phyloP scores from a whole-genome alignment of 2,888 invertebrate species.

The Tinea semifulvella region DNA sequence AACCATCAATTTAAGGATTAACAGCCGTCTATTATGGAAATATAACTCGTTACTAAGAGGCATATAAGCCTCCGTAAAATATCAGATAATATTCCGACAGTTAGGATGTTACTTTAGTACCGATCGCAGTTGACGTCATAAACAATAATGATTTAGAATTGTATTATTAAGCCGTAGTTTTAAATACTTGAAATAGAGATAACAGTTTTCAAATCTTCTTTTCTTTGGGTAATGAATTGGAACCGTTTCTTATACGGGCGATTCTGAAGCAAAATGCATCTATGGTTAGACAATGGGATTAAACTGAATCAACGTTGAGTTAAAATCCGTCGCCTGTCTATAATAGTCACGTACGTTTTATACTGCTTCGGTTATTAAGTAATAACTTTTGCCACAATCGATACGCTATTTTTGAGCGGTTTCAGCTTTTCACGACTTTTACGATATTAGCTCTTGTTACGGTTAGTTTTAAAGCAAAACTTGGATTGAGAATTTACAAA shows the following conservation, averaged over 20 bases:
- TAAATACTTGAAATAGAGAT: not conserved
- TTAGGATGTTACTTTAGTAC: not conserved
- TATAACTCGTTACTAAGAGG: not conserved
- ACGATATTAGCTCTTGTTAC: too few species aligned
- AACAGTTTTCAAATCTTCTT: not conserved
- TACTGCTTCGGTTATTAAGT: slow-evolving; percentile 10
- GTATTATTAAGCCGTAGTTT: not conserved
- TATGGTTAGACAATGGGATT: slow-evolving; percentile 1
- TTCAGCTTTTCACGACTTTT: too few species aligned
- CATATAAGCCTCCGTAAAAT: slow-evolving; percentile 1
- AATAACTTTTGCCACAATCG: not conserved
- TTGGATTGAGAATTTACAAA: too few species aligned
- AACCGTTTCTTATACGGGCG: not conserved
- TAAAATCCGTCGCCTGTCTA: slow-evolving; percentile 7
- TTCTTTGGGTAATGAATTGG: not conserved
- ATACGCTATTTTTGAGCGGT: not conserved
- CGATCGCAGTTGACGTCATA: not conserved
- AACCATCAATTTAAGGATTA: slow-evolving; percentile 1
- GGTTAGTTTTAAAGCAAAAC: too few species aligned
- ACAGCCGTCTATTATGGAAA: slow-evolving; percentile 4
- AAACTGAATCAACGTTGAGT: slow-evolving; percentile 5
- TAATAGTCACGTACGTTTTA: slow-evolving; percentile 10
- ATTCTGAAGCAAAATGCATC: not conserved
- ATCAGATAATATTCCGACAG: slow-evolving; percentile 1
- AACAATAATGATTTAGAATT: not conserved